These are phyloP conservation scores for Cygnus olor DNA, from an alignment of 2,797 vertebrate genomes.

Conservation along the genomic window DNA sequence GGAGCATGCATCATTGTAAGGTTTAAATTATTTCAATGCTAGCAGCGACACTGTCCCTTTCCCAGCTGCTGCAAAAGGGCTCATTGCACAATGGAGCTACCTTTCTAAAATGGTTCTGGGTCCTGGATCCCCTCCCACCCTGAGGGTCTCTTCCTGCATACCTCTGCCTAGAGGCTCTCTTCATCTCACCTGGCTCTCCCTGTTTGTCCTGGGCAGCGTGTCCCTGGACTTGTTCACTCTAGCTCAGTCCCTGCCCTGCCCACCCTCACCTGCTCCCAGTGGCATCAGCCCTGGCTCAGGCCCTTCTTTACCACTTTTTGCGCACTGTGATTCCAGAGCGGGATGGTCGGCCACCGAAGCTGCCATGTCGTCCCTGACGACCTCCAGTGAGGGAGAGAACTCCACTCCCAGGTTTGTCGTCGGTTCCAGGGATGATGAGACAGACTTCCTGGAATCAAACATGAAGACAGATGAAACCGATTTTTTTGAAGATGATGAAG, in stretches of 20 bases:
- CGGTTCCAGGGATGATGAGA: slow-evolving; percentile 94
- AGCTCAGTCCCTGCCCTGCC: neutral
- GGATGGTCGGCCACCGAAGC: slow-evolving; percentile 85
- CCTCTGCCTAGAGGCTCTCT: neutral
- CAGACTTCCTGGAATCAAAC: slow-evolving; percentile 89
- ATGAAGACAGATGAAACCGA: slow-evolving; percentile 90
- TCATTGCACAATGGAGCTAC: neutral
- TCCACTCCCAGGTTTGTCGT: slow-evolving; percentile 96
- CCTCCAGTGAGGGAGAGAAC: slow-evolving; percentile 88
- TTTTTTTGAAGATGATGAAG: slow-evolving; percentile 89
- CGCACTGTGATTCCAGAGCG: slow-evolving; percentile 72
- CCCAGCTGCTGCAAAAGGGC: neutral
- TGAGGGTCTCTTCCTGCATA: neutral
- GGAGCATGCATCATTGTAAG: slow-evolving; percentile 65
- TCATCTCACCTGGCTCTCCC: neutral
- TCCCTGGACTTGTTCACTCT: neutral
- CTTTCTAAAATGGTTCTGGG: neutral
- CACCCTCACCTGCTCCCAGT: neutral
- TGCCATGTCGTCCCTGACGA: slow-evolving; percentile 96
- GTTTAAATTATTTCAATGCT: neutral
- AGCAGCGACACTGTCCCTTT: neutral
- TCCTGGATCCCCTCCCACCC: neutral
- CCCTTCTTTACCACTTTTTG: neutral
- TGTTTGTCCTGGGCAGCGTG: neutral
- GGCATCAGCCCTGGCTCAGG: fast-evolving